These are phyloP conservation scores for Pteronotus mesoamericanus DNA, from an alignment of 2,797 vertebrate genomes.

Conservation along the genomic window DNA sequence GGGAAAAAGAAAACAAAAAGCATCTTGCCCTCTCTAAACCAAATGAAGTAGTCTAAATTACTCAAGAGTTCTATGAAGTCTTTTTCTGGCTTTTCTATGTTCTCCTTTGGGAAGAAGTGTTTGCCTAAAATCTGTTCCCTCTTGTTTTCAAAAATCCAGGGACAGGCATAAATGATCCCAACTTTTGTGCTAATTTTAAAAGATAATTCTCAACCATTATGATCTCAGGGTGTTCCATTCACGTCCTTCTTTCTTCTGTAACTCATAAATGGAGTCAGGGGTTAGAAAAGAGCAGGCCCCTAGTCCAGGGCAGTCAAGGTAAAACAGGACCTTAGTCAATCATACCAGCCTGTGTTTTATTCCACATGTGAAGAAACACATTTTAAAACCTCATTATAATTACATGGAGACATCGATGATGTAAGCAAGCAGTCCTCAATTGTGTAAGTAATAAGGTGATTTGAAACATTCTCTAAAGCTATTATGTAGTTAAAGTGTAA, in stretches of 20 bases:
- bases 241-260: background rate
- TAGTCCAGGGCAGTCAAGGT: background rate
- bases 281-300: background rate
- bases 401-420: slow-evolving; percentile 3
- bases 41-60: background rate
- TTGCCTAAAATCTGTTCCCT: background rate
- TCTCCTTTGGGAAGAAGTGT: background rate
- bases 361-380: background rate
- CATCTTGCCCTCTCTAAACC: background rate
- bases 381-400: background rate
- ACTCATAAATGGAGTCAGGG: background rate
- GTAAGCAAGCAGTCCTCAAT: background rate
- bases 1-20: background rate
- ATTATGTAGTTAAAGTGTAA: background rate
- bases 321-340: background rate
- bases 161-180: background rate
- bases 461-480: slow-evolving; percentile 28
- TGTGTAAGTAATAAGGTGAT: slow-evolving; percentile 10
- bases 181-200: background rate
- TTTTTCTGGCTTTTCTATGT: background rate
- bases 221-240: background rate
- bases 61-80: slow-evolving; percentile 3
- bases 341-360: background rate
- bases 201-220: background rate
- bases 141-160: background rate